Evolutionary conservation across 2,113 vertebrate genomes (phyloP).

Genomic region (Nymphicus hollandicus): DNA sequence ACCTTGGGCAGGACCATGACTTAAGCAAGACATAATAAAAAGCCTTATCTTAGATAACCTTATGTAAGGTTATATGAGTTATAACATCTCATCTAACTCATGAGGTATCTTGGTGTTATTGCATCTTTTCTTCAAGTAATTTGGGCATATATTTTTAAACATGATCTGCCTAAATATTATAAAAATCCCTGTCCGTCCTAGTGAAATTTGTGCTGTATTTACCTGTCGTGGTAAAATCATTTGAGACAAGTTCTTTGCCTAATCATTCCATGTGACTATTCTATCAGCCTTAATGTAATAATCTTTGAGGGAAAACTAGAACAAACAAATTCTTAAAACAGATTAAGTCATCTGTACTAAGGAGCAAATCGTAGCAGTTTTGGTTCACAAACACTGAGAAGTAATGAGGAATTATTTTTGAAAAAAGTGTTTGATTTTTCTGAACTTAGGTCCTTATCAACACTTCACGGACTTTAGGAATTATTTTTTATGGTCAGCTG

Average conservation of each 20-base stretch:
- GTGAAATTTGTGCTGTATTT: neutral
- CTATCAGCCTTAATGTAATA: neutral
- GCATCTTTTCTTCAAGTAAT: neutral
- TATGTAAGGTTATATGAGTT: neutral
- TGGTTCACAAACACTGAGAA: neutral
- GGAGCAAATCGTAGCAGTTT: neutral
- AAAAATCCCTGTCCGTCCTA: neutral
- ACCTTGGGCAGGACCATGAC: neutral
- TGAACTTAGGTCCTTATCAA: neutral
- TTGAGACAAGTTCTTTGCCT: neutral
- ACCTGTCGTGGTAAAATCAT: neutral
- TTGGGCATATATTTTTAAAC: neutral
- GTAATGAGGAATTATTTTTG: neutral
- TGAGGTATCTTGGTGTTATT: neutral
- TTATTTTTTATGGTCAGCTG: conserved; percentile 8
- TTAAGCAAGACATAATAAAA: neutral
- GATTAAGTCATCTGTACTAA: neutral
- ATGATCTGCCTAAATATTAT: neutral
- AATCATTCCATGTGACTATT: neutral
- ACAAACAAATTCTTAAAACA: neutral
- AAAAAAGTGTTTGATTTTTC: neutral
- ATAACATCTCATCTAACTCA: neutral
- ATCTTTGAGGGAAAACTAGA: neutral
- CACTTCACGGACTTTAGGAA: neutral
- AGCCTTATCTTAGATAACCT: neutral